Evolutionary conservation across 2,113 vertebrate genomes (phyloP), one percentile per base, ranked within the genome.

Genomic region (Alligator mississippiensis): DNA sequence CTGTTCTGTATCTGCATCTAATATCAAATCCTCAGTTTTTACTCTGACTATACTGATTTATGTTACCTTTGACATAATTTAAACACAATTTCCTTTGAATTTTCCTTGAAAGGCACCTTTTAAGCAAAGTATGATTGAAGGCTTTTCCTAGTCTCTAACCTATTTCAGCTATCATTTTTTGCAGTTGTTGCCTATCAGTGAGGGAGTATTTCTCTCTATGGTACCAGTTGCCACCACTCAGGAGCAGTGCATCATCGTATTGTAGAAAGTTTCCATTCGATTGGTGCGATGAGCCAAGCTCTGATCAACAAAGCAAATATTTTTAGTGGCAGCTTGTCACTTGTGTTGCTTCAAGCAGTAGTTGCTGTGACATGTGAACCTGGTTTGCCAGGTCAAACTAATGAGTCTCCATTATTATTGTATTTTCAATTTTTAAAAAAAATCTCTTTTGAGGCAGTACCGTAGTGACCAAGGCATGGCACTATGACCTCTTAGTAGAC

Each of bases 161-260:
- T 34, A 19, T 34, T 70, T 70, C 66, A 70, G n/a, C n/a, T 70
- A 70, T 30, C 30, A 30, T 62, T 62, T 66, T 70, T 34, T 34
- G 28, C 66, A 34, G n/a, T 34, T 70, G 9, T 18, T 70, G n/a
- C 34, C 22, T 47, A 47, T 47, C 47, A 47, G 7, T 47, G 47
- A 47, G 47, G 47, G 47, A 54, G 54, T 28, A 6, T n/a, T 54
- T 66, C 15, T 70, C 28, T 72, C 86, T 72, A 72, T 72, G 28
- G 19, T 16, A 18, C 9, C 63, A 88, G 72, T 0, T 0, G 1
- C 34, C 34, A n/a, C 34, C 66, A 64, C 72, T 80, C 9, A 55
- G n/a, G 47, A 64, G 74, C 68, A 77, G n/a, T 1, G 84, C 64
- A 61, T 75, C 34, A 79, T 62, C 54, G 47, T 72, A 60, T 68